These are phyloP conservation scores for Anthoscopus minutus DNA, from an alignment of 2,113 vertebrate genomes.

Conservation along the genomic window DNA sequence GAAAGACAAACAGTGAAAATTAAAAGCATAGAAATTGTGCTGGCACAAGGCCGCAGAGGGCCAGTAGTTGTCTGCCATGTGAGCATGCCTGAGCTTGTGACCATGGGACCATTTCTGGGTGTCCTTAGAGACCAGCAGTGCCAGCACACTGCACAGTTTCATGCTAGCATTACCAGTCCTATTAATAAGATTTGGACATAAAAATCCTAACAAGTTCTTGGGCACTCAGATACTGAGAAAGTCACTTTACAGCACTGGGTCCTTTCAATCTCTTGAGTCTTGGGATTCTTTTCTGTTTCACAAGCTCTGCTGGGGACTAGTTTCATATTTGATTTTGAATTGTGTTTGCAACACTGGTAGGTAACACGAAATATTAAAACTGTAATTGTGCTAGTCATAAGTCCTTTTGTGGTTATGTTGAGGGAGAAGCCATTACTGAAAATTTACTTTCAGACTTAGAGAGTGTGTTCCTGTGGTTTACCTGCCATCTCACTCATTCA, in stretches of 20 bases:
- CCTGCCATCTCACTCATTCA: not conserved
- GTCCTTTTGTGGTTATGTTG: not conserved
- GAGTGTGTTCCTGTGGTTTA: not conserved
- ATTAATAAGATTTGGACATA: not conserved
- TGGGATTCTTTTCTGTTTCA: conserved; percentile 24
- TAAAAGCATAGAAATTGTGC: not conserved
- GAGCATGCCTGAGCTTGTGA: not conserved
- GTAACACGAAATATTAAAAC: not conserved
- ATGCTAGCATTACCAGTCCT: not conserved
- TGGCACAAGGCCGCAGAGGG: not conserved
- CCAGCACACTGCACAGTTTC: not conserved
- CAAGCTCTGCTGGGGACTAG: not conserved
- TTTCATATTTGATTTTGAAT: not conserved
- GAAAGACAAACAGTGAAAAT: not conserved
- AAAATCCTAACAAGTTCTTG: not conserved
- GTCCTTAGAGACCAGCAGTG: not conserved
- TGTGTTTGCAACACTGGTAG: not conserved
- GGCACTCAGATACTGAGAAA: not conserved
- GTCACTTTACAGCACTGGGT: conserved; percentile 51
- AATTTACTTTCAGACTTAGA: not conserved
- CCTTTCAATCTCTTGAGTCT: conserved; percentile 2
- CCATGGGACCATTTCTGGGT: not conserved
- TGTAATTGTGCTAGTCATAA: not conserved
- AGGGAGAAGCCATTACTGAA: not conserved
- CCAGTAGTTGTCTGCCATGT: not conserved